phyloP scores from a whole-genome alignment of 2,888 invertebrate species.

The Parnassius mnemosyne region DNA sequence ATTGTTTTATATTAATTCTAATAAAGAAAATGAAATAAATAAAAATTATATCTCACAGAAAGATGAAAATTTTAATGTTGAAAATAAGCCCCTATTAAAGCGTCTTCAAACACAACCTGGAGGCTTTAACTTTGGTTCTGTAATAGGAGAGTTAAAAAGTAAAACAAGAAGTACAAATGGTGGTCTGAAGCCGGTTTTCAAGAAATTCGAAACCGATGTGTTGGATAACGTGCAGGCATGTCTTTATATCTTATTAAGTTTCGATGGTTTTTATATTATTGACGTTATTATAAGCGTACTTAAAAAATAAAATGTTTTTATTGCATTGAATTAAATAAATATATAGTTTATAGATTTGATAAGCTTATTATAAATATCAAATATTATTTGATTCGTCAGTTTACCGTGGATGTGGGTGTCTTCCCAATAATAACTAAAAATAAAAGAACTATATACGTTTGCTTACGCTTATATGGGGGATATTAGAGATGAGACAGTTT shows the following conservation, averaged over 20 bases:
- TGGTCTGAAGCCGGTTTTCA: conserved; percentile 69
- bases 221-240: conserved; percentile 62
- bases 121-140: conserved; percentile 68
- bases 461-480: too few relatives aligned
- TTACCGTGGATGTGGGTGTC: too few relatives aligned
- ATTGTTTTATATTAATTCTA: conserved; percentile 22
- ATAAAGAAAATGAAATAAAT: conserved; percentile 12
- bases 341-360: too few relatives aligned
- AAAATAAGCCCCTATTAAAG: conserved; percentile 49
- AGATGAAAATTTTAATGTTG: conserved; percentile 31
- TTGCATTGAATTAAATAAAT: too few relatives aligned
- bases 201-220: conserved; percentile 62
- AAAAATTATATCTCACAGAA: conserved; percentile 14
- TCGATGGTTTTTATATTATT: too few relatives aligned
- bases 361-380: too few relatives aligned
- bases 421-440: too few relatives aligned
- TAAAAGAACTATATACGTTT: too few relatives aligned
- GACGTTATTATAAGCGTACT: too few relatives aligned
- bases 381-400: too few relatives aligned
- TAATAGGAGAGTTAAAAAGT: conserved; percentile 70
- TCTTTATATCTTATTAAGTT: conserved; percentile 23
- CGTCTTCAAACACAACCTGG: conserved; percentile 62
- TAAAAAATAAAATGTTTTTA: too few relatives aligned
- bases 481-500: too few relatives aligned
- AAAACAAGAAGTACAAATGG: conserved; percentile 66